Conservation (phyloP, 2,113 vertebrate genomes). For the Hyaena hyaena region DNA sequence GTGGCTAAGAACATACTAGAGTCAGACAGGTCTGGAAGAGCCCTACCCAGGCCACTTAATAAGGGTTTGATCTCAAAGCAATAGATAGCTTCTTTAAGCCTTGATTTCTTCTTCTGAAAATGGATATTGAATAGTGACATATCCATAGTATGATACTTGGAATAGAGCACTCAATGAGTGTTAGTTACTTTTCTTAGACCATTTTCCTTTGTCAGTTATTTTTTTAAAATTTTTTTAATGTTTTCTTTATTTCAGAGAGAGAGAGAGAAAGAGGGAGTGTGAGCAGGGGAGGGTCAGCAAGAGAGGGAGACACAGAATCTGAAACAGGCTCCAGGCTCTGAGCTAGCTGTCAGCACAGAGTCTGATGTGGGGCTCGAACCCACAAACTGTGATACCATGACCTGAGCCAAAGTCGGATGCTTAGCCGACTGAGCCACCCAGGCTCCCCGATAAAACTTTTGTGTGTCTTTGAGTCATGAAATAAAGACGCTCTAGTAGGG, state of each 20-base stretch:
- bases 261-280: background rate
- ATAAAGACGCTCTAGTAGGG: background rate
- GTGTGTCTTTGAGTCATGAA: background rate
- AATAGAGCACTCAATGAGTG: background rate
- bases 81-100: background rate
- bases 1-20: conserved; percentile 1
- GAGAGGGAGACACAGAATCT: background rate
- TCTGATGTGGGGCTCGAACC: background rate
- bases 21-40: background rate
- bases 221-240: background rate
- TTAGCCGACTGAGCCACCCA: background rate
- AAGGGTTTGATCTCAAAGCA: conserved; percentile 37
- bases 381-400: background rate
- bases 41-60: background rate
- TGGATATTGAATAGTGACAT: background rate
- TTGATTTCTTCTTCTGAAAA: conserved; percentile 35
- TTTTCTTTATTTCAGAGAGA: background rate
- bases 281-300: background rate
- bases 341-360: background rate
- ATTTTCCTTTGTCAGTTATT: background rate
- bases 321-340: background rate
- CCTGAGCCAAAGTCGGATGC: background rate
- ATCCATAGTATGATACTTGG: background rate
- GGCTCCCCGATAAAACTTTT: background rate
- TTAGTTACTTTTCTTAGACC: background rate